Evolutionary conservation across 2,113 vertebrate species (phyloP).

Genomic region (Halcyon senegalensis): DNA sequence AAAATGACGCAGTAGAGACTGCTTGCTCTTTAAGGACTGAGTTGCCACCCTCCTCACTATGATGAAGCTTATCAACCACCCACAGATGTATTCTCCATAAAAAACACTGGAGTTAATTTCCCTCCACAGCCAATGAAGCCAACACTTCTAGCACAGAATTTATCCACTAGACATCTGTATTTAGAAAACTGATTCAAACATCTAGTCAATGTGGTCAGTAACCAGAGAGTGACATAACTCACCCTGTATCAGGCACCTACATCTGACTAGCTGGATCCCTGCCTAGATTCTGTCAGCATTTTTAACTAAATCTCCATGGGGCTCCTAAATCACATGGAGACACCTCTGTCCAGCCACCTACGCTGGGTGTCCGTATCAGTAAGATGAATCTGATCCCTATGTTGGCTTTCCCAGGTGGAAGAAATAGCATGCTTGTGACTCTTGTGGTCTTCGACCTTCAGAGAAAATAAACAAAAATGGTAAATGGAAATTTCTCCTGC

Average conservation of each 20-base stretch:
- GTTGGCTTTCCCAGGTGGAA: neutral
- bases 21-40: neutral
- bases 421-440: neutral
- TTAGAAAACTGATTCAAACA: neutral
- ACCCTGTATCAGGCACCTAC: neutral
- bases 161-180: neutral
- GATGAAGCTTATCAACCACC: neutral
- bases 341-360: neutral
- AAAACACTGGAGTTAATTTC: neutral
- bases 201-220: accelerated
- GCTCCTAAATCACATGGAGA: neutral
- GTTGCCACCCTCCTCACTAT: neutral
- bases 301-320: neutral
- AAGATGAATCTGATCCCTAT: neutral
- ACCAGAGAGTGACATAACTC: neutral
- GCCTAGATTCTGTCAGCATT: neutral
- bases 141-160: neutral
- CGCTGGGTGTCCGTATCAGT: neutral
- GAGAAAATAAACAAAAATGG: neutral
- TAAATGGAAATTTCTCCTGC: neutral
- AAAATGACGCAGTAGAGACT: neutral
- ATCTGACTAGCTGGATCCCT: neutral
- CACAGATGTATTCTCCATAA: neutral
- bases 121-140: neutral
- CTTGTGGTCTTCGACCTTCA: neutral